phyloP scores from a whole-genome alignment of 2,888 invertebrate genomes.

The Oxytorus armatus region DNA sequence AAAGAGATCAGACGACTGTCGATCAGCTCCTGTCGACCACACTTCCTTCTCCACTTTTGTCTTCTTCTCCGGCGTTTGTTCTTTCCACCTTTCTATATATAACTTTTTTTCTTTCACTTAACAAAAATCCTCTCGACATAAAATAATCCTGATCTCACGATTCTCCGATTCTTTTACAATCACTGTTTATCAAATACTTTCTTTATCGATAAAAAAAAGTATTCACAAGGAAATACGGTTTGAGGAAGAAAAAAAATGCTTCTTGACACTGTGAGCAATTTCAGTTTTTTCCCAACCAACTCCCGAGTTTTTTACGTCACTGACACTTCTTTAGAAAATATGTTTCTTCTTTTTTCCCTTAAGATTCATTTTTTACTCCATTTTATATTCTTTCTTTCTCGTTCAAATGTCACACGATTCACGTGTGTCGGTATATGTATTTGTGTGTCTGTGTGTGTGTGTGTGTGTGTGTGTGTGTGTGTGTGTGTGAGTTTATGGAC shows the following conservation, averaged over 20 bases:
- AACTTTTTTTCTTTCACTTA: background rate
- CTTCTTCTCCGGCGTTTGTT: conserved; percentile 63
- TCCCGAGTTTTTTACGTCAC: conserved; percentile 1
- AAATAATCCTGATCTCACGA: conserved; percentile 6
- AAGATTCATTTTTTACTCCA: too few species aligned
- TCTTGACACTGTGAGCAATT: conserved; percentile 25
- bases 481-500: too few species aligned
- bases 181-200: background rate
- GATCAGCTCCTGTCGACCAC: conserved; percentile 43
- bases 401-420: background rate
- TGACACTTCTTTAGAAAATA: background rate
- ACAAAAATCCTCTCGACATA: too few species aligned
- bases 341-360: background rate
- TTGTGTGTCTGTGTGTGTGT: too few species aligned
- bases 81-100: conserved; percentile 41
- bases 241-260: background rate
- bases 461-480: too few species aligned
- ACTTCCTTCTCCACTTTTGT: conserved; percentile 41
- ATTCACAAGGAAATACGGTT: conserved; percentile 5
- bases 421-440: too few species aligned
- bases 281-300: background rate
- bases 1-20: conserved; percentile 56
- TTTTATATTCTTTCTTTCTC: background rate
- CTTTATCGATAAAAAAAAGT: background rate
- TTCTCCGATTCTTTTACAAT: conserved; percentile 5